Conservation (phyloP, 2,797 vertebrate genomes). For the Arnoldichthys spilopterus region DNA sequence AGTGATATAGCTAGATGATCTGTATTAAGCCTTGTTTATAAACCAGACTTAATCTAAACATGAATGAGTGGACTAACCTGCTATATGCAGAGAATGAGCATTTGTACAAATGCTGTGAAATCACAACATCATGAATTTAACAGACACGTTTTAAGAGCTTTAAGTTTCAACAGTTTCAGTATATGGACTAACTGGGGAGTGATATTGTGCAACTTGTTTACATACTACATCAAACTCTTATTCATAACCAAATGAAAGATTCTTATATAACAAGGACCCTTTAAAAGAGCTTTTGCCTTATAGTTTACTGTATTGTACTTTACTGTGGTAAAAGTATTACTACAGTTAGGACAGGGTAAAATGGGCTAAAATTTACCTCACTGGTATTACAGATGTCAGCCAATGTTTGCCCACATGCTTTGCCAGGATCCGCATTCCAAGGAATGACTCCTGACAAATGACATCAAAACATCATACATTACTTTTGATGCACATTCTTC, state of each 20-base stretch:
- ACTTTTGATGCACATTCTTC: no score
- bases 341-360: not conserved
- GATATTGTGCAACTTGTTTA: no score
- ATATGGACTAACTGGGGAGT: no score
- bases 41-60: not conserved
- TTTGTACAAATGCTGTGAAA: not conserved
- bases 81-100: not conserved
- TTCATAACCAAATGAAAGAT: not conserved
- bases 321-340: not conserved
- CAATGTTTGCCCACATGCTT: slow-evolving; percentile 89
- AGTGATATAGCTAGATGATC: not conserved
- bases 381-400: slow-evolving; percentile 94
- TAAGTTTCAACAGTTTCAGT: no score
- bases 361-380: slow-evolving; percentile 80
- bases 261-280: not conserved
- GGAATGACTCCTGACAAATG: slow-evolving; percentile 89
- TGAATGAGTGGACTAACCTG: not conserved
- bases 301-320: no score
- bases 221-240: no score
- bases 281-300: not conserved
- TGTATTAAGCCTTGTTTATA: not conserved
- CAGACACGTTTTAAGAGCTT: no score
- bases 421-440: slow-evolving; percentile 92
- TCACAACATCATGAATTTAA: no score
- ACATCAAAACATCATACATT: slow-evolving; percentile 36